Evolutionary conservation across 2,797 vertebrate species (phyloP).

Genomic region (Myotis pilosus): DNA sequence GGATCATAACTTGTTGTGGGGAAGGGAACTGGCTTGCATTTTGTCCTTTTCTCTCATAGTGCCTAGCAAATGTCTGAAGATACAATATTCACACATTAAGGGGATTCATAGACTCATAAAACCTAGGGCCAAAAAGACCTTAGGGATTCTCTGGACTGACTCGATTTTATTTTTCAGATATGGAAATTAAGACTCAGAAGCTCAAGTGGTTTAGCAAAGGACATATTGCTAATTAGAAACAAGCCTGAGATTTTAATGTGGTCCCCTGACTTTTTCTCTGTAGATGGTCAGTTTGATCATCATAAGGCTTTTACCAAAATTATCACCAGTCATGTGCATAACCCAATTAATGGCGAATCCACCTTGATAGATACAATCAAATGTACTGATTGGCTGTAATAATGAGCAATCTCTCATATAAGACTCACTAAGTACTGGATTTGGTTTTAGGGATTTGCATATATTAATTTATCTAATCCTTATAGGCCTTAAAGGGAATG

Average conservation of each 20-base stretch:
- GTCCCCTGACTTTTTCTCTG: background rate
- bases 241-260: background rate
- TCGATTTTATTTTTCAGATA: conserved; percentile 47
- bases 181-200: conserved; percentile 47
- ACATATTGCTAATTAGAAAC: conserved; percentile 39
- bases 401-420: background rate
- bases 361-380: background rate
- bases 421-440: background rate
- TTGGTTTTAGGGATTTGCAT: background rate
- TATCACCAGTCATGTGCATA: background rate
- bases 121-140: background rate
- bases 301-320: background rate
- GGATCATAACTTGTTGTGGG: background rate
- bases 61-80: background rate
- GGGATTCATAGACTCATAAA: background rate
- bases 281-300: conserved; percentile 26
- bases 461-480: background rate
- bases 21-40: background rate
- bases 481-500: background rate
- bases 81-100: background rate
- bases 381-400: background rate
- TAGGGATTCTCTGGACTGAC: background rate
- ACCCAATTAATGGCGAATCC: background rate
- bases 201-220: conserved; percentile 26
- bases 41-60: background rate